phyloP scores from a whole-genome alignment of 2,797 vertebrate genomes.

The Euphonia xanthogaster region DNA sequence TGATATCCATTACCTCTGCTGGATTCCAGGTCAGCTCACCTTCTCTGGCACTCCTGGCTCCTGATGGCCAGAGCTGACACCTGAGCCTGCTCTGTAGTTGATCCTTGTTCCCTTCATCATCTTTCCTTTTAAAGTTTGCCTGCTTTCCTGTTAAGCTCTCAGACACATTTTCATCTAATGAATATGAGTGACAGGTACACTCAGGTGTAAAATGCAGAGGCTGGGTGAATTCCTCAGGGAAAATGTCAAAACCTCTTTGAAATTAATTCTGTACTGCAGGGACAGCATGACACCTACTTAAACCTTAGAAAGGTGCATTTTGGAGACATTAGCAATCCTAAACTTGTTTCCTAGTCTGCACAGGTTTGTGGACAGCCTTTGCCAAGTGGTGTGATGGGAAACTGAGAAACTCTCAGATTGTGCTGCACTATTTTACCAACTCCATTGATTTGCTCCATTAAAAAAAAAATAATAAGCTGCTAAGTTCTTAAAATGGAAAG shows the following conservation, averaged over 20 bases:
- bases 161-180: background rate
- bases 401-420: background rate
- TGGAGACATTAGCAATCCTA: background rate
- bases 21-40: background rate
- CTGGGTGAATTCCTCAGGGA: background rate
- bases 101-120: background rate
- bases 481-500: slow-evolving; percentile 35
- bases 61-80: background rate
- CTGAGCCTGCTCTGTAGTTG: background rate
- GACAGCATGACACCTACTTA: background rate
- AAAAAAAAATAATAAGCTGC: background rate
- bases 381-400: background rate
- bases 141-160: background rate
- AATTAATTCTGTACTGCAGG: background rate
- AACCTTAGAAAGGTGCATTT: background rate
- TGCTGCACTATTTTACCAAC: background rate
- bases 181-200: background rate
- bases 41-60: background rate
- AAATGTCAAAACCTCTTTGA: background rate
- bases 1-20: background rate
- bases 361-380: background rate
- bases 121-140: background rate
- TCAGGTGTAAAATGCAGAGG: background rate
- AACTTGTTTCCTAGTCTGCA: background rate
- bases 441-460: background rate